Percentiles rank a stretch among this genome's conserved stretches.
Conservation (phyloP, 1,140 invertebrate species). For the Notospermus geniculatus region DNA sequence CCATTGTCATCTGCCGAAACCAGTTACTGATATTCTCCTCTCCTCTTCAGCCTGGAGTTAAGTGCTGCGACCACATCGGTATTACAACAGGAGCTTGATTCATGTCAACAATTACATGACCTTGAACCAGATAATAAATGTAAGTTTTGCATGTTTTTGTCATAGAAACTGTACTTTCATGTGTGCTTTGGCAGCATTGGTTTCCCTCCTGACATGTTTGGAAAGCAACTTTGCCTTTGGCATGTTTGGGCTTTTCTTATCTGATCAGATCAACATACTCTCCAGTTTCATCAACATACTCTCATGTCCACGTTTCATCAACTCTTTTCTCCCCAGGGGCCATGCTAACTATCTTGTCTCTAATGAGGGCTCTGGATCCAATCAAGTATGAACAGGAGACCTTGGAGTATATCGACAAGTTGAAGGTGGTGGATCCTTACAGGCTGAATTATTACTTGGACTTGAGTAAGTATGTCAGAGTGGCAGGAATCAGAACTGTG, state of each 20-base stretch:
- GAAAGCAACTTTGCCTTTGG: no score
- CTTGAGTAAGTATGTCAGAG: slow-evolving; percentile 60
- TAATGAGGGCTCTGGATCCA: slow-evolving; percentile 73
- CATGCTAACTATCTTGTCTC: slow-evolving; percentile 70
- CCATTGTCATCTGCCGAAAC: no score
- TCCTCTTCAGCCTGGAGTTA: slow-evolving; percentile 28
- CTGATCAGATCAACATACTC: no score
- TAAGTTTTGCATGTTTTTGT: slow-evolving; percentile 38
- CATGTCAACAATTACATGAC: slow-evolving; percentile 71
- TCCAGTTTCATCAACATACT: no score
- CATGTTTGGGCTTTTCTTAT: no score
- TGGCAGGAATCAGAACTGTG: slow-evolving; percentile 69
- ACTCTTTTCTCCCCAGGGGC: slow-evolving; percentile 75
- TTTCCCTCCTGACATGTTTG: no score
- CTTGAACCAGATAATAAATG: slow-evolving; percentile 74
- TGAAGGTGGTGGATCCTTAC: slow-evolving; percentile 69
- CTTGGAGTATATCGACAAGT: slow-evolving; percentile 62
- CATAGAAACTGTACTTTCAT: no score
- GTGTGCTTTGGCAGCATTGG: no score
- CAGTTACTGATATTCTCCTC: no score
- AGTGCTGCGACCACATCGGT: slow-evolving; percentile 49
- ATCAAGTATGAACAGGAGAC: slow-evolving; percentile 64
- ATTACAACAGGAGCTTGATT: slow-evolving; percentile 70
- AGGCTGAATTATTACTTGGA: slow-evolving; percentile 76
- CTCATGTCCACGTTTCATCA: no score